Evolutionary conservation across 1,140 invertebrate species (phyloP).

Genomic region (Drosophila miranda): DNA sequence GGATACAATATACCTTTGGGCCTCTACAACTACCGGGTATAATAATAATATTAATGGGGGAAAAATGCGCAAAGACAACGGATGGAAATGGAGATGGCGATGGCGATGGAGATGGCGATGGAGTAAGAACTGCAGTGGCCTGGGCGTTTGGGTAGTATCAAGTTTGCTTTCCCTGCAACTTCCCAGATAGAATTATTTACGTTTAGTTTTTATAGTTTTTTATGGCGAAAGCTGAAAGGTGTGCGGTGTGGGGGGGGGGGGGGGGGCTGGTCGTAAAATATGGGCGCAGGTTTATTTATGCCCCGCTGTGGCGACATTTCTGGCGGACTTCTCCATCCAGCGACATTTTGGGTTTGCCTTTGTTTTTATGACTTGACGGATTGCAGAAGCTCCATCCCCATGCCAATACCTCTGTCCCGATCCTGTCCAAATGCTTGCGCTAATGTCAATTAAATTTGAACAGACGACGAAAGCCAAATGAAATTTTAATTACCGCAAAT

Average conservation of each 20-base stretch:
- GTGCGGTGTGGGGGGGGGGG: not conserved
- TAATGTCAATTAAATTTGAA: conserved; percentile 79
- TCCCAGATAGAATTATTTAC: conserved; percentile 74
- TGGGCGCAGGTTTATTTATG: conserved; percentile 79
- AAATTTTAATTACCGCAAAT: conserved; percentile 80
- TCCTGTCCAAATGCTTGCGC: conserved; percentile 52
- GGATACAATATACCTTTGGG: too few relatives aligned
- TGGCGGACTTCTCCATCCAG: conserved; percentile 12
- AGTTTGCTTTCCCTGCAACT: conserved; percentile 54
- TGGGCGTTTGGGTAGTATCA: conserved; percentile 11
- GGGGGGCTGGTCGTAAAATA: conserved; percentile 70
- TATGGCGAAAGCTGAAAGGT: conserved; percentile 32
- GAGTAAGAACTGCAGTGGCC: conserved; percentile 6
- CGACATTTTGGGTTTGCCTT: conserved; percentile 26
- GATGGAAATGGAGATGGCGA: not conserved
- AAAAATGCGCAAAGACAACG: conserved; percentile 64
- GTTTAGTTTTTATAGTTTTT: conserved; percentile 80
- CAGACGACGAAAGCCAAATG: conserved; percentile 62
- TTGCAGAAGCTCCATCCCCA: conserved; percentile 37
- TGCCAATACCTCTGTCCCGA: conserved; percentile 20
- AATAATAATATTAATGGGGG: conserved; percentile 77
- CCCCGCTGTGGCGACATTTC: conserved; percentile 64
- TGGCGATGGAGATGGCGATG: too few relatives aligned
- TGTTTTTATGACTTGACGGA: conserved; percentile 77
- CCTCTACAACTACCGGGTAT: too few relatives aligned